Evolutionary conservation across 2,797 vertebrate species (phyloP), one percentile per base, ranked within the genome.

Genomic region (Lagorchestes hirsutus): DNA sequence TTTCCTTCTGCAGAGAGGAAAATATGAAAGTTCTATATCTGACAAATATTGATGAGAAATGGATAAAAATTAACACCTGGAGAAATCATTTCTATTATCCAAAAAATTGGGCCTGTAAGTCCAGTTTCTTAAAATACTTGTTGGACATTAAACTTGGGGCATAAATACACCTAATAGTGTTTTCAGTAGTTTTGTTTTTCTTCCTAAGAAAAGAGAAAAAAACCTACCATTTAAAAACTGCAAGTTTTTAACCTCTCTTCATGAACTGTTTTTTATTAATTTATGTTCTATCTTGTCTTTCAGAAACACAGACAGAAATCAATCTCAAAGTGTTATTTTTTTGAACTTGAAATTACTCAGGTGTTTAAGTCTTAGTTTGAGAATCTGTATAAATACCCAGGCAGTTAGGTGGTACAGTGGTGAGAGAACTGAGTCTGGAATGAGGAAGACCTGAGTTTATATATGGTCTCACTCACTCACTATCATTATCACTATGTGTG

Each of bases 171-270:
- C 82, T 98, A 98, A 98, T 98, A 93, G 95, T 95, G 93, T 98
- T 98, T 98, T 98, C 97, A 98, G 97, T 97, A 95, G 95, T 98
- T 98, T 97, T 98, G 96, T 98, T 99, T 98, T 98, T 98, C 97
- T 98, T 97, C 87, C 92, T 12, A 55, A 97, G 96, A 97, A 98
- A 97, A 98, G 93, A 24, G 56, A 98, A 98, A 13, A 13, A 98
- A 98, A 97, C 58, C 90, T 96, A 96, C 92, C 97, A 96, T 98
- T 98, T 98, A 97, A 97, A 99, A 98, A 98, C 98, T 98, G 98
- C 98, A 98, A 95, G 96, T 98, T 98, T 98, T 98, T 97, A 98
- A 97, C 96, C 92, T 97, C 96, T 93, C 96, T 98, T 97, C 97
- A 94, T 91, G 95, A 98, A 95, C 97, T 98, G 97, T 98, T 98